Evolutionary conservation across 2,113 vertebrate species (phyloP), one percentile per base, ranked within the genome.

Genomic region (Mesitornis unicolor): DNA sequence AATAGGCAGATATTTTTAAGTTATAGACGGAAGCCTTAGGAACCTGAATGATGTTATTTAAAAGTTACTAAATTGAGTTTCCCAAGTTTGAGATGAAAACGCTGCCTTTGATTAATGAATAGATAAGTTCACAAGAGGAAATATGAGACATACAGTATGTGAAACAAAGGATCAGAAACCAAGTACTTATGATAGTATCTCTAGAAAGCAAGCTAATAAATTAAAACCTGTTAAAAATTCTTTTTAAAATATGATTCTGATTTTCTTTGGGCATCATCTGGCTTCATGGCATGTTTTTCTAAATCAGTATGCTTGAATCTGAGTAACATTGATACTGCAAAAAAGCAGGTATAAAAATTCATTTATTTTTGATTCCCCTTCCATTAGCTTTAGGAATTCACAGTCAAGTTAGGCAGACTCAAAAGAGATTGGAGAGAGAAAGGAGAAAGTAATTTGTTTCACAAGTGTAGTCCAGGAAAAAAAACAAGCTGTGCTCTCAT

Each of bases 1-100:
- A 97, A 94, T 50, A 94, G 75, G 40, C 42, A 97, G 91, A 89
- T 95, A 94, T 96, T 97, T 96, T 73, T 89, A 96, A 94, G 64
- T 94, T 96, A 65, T 22, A 97, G 35, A 70, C 35, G 94, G 35
- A 97, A 92, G 79, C 13, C 33, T 89, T 93, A 84, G 57, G 16
- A 95, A 96, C 60, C 22, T 95, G 59, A 96, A 71, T 84, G n/a
- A 47, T 89, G 38, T 67, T 96, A 84, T 79, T 96, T 93, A 92
- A 60, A 97, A 95, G 90, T 97, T 96, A 80, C 35, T 94, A 67
- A 93, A 94, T 63, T 76, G 65, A 92, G 51, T 96, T 98, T 97
- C 56, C 29, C 20, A 64, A 77, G 76, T 91, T 94, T 78, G 36
- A 85, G 57, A 78, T 93, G 11, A 95, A 96, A 95, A 97, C 87